phyloP scores from a whole-genome alignment of 2,113 vertebrate species.

The Sitta europaea region DNA sequence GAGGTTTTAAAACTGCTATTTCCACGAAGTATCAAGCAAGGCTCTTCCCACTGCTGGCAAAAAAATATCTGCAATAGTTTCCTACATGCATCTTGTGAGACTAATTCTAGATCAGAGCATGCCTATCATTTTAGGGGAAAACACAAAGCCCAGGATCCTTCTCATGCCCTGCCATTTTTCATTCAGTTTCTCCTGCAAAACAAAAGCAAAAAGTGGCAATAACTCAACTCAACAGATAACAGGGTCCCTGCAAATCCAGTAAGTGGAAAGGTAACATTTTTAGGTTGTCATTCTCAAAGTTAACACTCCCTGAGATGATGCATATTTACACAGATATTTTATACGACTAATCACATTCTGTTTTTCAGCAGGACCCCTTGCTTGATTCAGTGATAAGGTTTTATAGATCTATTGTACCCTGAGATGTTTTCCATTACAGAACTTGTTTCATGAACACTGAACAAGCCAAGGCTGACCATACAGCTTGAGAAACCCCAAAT shows the following conservation, averaged over 20 bases:
- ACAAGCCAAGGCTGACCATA: neutral
- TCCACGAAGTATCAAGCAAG: neutral
- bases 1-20: neutral
- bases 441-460: neutral
- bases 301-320: neutral
- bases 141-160: neutral
- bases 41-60: neutral
- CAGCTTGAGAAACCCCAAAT: neutral
- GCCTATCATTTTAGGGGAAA: neutral
- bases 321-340: neutral
- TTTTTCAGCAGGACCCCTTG: neutral
- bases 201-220: neutral
- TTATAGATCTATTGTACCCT: neutral
- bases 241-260: neutral
- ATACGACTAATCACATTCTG: neutral
- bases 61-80: neutral
- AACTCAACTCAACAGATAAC: neutral
- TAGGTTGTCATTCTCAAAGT: slow-evolving; percentile 34
- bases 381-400: neutral
- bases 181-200: slow-evolving; percentile 9
- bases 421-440: neutral
- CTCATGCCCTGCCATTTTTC: neutral
- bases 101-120: neutral
- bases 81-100: neutral
- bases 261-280: slow-evolving; percentile 26